Conservation (phyloP, 2,888 invertebrate genomes). For the Tetranychus piercei region DNA sequence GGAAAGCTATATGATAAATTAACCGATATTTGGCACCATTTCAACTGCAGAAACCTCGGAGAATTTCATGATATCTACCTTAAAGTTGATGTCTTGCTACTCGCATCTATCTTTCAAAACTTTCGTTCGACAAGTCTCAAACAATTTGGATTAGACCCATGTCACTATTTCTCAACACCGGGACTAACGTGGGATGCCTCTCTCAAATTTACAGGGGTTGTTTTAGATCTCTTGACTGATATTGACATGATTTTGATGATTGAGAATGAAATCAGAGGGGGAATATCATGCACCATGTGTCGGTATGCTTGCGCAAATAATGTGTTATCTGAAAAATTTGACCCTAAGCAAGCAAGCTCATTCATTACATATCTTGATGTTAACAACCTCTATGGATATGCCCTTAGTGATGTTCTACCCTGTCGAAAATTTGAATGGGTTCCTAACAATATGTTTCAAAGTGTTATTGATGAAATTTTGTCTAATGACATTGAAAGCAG, state of each 20-base stretch:
- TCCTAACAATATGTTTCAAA: neutral
- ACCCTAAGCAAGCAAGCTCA: neutral
- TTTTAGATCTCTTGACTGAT: neutral
- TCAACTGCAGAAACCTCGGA: neutral
- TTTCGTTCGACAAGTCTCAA: neutral
- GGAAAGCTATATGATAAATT: neutral
- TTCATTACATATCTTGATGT: neutral
- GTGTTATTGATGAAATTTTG: neutral
- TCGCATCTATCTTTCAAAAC: neutral
- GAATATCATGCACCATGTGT: neutral
- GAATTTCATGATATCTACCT: conserved; percentile 4
- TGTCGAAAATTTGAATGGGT: conserved; percentile 19
- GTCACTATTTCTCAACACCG: conserved; percentile 5
- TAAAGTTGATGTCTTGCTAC: neutral
- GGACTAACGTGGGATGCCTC: conserved; percentile 3
- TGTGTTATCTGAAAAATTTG: neutral
- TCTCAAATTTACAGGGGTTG: neutral
- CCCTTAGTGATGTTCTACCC: conserved; percentile 18
- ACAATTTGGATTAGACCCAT: neutral
- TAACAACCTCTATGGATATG: conserved; percentile 3
- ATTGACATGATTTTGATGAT: conserved; percentile 10
- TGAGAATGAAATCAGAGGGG: conserved; percentile 2
- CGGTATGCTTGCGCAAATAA: conserved; percentile 14
- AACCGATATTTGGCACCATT: neutral
- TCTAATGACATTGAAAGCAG: neutral